Evolutionary conservation across 92 coral and sea anemone genomes (phyloP).

Genomic region (Epizoanthus rinbou): DNA sequence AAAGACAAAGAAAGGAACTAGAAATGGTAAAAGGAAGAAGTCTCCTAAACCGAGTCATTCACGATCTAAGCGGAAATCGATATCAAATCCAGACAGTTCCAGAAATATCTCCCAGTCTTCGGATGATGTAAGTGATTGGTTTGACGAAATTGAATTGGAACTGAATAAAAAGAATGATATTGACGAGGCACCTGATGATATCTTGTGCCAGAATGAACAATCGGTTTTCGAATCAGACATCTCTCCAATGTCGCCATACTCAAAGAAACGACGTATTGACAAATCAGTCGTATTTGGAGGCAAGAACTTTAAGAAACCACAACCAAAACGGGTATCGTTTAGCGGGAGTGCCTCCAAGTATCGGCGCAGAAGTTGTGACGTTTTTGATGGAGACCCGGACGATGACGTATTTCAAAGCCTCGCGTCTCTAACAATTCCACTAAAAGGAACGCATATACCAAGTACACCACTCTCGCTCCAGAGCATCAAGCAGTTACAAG

Average conservation of each 20-base stretch:
- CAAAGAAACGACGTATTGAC: slow-evolving; percentile 56
- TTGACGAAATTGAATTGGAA: slow-evolving; percentile 47
- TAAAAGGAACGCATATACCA: slow-evolving; percentile 50
- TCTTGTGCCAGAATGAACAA: slow-evolving; percentile 24
- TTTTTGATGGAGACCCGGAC: slow-evolving; percentile 60
- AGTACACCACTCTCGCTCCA: slow-evolving; percentile 75
- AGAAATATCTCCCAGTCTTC: slow-evolving; percentile 58
- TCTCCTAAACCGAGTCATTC: slow-evolving; percentile 7
- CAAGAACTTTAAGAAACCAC: slow-evolving; percentile 26
- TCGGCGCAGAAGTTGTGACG: slow-evolving; percentile 49
- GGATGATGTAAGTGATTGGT: slow-evolving; percentile 59
- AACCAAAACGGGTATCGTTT: neutral
- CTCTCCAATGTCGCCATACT: slow-evolving; percentile 32
- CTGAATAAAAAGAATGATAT: slow-evolving; percentile 11
- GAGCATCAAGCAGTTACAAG: slow-evolving; percentile 83
- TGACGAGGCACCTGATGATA: slow-evolving; percentile 12
- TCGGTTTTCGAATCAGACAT: neutral
- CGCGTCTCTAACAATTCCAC: slow-evolving; percentile 29
- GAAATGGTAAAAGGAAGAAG: slow-evolving; percentile 25
- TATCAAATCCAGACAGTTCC: neutral
- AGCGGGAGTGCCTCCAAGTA: slow-evolving; percentile 23
- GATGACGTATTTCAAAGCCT: slow-evolving; percentile 67
- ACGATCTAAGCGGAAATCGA: slow-evolving; percentile 7
- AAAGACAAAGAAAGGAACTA: neutral
- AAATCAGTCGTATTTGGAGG: slow-evolving; percentile 66